Conservation (phyloP, 1,140 invertebrate species). For the Orius insidiosus region DNA sequence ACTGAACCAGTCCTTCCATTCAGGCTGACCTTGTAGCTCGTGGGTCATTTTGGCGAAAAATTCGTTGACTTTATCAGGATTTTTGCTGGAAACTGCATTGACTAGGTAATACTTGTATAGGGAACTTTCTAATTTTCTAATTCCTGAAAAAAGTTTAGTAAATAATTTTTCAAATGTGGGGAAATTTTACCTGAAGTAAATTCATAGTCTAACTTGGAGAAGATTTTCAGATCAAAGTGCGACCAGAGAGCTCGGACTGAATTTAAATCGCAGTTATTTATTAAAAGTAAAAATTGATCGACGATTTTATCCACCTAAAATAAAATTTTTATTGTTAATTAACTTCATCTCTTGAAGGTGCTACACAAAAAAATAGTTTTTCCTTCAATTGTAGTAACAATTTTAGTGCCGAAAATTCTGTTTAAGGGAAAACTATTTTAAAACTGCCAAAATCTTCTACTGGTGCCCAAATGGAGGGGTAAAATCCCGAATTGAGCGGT, state of each 20-base stretch:
- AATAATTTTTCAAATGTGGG: background rate
- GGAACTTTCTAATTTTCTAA: conserved; percentile 75
- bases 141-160: conserved; percentile 37
- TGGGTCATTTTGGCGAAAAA: conserved; percentile 78
- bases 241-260: conserved; percentile 68
- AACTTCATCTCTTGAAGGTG: no score
- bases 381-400: no score
- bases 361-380: no score
- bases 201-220: conserved; percentile 68
- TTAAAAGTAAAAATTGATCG: conserved; percentile 64
- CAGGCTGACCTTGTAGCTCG: conserved; percentile 70
- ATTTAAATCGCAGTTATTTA: conserved; percentile 57
- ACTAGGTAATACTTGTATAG: conserved; percentile 80
- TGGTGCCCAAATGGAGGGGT: no score
- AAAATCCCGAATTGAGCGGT: no score
- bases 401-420: no score
- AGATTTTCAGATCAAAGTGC: conserved; percentile 71
- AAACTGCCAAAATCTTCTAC: no score
- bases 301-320: conserved; percentile 59
- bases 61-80: conserved; percentile 69
- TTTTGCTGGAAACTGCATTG: conserved; percentile 62
- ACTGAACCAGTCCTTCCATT: conserved; percentile 98
- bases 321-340: no score
- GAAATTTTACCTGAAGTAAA: conserved; percentile 43
- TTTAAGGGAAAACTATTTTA: no score